Evolutionary conservation across 2,113 vertebrate genomes (phyloP).

Genomic region (Ictalurus punctatus): DNA sequence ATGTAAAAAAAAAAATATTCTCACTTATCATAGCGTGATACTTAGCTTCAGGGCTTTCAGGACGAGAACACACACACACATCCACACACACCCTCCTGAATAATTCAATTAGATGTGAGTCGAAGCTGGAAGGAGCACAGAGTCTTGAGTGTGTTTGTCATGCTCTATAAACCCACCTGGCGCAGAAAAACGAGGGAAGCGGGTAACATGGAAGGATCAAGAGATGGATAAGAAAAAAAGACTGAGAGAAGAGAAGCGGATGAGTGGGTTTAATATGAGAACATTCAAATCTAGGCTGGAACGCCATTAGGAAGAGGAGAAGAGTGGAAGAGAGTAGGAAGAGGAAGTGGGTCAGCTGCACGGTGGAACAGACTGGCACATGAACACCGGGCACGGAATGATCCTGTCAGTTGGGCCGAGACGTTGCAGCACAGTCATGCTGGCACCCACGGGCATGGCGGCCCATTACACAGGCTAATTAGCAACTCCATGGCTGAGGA

Average conservation of each 20-base stretch:
- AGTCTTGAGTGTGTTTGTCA: conserved; percentile 61
- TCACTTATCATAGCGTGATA: conserved; percentile 43
- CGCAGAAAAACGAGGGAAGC: conserved; percentile 6
- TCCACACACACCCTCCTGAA: conserved; percentile 36
- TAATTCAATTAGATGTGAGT: conserved; percentile 62
- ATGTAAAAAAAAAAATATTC: conserved; percentile 21
- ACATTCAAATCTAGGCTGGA: background rate
- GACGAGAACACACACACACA: conserved; percentile 50
- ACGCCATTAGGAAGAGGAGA: conserved; percentile 37
- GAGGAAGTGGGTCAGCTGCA: conserved; percentile 57
- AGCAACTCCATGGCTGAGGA: conserved; percentile 50
- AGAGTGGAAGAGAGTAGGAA: conserved; percentile 13
- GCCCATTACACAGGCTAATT: conserved; percentile 63
- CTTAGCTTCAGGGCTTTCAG: conserved; percentile 46
- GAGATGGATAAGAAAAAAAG: background rate
- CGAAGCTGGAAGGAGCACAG: conserved; percentile 56
- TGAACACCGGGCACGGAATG: conserved; percentile 31
- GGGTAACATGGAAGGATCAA: background rate
- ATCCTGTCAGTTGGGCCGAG: conserved; percentile 47
- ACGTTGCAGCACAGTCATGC: conserved; percentile 48
- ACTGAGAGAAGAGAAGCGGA: background rate
- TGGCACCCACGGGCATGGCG: conserved; percentile 54
- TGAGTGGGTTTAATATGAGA: background rate
- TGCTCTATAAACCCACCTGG: conserved; percentile 58
- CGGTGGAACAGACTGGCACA: conserved; percentile 47